Percentiles rank a stretch among this genome's conserved stretches.
Conservation (phyloP, 2,797 vertebrate genomes). For the Dendrocincla tyrannina region DNA sequence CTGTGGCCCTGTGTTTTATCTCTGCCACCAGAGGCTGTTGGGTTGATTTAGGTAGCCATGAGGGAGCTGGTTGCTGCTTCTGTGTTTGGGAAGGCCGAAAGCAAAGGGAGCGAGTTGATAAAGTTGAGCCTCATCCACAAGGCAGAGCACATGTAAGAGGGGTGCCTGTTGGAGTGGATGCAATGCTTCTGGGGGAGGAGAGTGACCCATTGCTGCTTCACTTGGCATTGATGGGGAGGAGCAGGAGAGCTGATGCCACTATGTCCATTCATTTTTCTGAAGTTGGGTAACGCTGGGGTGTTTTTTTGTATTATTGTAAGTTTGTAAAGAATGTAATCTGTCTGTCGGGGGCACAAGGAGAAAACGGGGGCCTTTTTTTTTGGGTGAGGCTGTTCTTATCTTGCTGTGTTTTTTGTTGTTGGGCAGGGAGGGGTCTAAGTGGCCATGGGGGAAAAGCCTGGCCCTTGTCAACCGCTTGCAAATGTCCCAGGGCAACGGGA, state of each 20-base stretch:
- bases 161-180: neutral
- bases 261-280: neutral
- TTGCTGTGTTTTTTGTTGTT: conserved; percentile 33
- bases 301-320: conserved; percentile 57
- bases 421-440: neutral
- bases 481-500: neutral
- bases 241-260: neutral
- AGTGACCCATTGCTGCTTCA: neutral
- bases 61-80: neutral
- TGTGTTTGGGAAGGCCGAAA: neutral
- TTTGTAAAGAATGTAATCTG: conserved; percentile 76
- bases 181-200: neutral
- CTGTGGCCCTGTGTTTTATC: neutral
- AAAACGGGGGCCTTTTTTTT: neutral
- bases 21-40: neutral
- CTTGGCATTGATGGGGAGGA: neutral
- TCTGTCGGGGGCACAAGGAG: conserved; percentile 56
- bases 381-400: conserved; percentile 27
- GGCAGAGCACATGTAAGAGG: neutral
- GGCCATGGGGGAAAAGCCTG: neutral
- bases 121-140: neutral
- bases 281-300: neutral
- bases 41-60: neutral
- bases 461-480: neutral
- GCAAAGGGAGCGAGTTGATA: neutral